phyloP scores from a whole-genome alignment of 2,797 vertebrate genomes.

The Rhynchotus rufescens region DNA sequence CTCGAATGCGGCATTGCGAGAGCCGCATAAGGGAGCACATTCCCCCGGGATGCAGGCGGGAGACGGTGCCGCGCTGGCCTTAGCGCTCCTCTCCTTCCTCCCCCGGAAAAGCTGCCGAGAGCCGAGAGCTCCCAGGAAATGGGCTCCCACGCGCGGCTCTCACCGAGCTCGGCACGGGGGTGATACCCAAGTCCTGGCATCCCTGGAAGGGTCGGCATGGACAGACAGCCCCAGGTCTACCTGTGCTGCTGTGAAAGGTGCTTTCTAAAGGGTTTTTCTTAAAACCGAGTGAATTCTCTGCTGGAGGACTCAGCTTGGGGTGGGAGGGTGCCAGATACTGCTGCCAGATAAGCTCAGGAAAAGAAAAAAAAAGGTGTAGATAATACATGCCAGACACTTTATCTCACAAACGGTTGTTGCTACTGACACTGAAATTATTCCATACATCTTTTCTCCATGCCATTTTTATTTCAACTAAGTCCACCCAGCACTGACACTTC shows the following conservation, averaged over 20 bases:
- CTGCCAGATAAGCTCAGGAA: conserved; percentile 60
- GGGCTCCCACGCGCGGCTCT: conserved; percentile 64
- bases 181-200: conserved; percentile 50
- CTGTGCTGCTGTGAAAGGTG: not conserved
- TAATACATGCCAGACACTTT: conserved; percentile 63
- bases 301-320: conserved; percentile 34
- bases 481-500: conserved; percentile 20
- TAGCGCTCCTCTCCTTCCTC: conserved; percentile 44
- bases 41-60: not conserved
- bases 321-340: conserved; percentile 61
- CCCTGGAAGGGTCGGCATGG: conserved; percentile 16
- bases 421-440: conserved; percentile 61
- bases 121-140: conserved; percentile 60
- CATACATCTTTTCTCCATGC: not conserved
- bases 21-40: not conserved
- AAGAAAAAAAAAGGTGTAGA: not conserved
- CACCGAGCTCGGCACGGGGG: conserved; percentile 24
- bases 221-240: not conserved
- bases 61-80: conserved; percentile 57
- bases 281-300: not conserved
- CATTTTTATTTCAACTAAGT: conserved; percentile 39
- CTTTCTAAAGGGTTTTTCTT: not conserved
- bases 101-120: conserved; percentile 67
- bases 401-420: conserved; percentile 70
- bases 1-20: not conserved